These are phyloP conservation scores for Leucopsar rothschildi DNA, from an alignment of 2,113 vertebrate species.

Conservation along the genomic window DNA sequence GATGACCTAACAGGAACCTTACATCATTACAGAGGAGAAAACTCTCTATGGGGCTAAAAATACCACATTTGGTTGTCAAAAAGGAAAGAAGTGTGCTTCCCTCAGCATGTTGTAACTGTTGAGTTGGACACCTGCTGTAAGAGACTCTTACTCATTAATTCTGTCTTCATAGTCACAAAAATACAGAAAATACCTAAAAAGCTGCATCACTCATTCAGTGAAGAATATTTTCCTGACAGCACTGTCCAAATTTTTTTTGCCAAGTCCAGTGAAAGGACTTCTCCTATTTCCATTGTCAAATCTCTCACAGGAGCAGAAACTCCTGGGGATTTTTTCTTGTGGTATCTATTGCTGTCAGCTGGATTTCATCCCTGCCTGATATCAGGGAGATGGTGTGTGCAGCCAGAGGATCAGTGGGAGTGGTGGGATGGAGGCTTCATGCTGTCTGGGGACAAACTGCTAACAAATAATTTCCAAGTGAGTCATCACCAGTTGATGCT, in stretches of 20 bases:
- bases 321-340: background rate
- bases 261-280: background rate
- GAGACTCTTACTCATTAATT: background rate
- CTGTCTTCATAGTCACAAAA: background rate
- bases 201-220: background rate
- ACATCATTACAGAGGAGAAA: background rate
- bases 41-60: constrained; percentile 1
- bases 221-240: constrained; percentile 29
- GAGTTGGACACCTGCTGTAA: background rate
- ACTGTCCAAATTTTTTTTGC: background rate
- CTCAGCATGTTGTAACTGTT: background rate
- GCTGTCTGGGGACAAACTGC: background rate
- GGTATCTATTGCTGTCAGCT: background rate
- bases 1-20: constrained; percentile 18
- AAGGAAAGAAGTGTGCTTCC: background rate
- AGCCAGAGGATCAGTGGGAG: background rate
- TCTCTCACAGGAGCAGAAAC: background rate
- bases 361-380: background rate
- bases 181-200: background rate
- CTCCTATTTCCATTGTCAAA: background rate
- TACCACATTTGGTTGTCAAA: background rate
- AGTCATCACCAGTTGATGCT: background rate
- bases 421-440: background rate
- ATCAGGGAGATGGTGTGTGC: background rate
- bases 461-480: constrained; percentile 13